phyloP scores from a whole-genome alignment of 30 jellyfish, hydroid and myxozoan genomes.

The Aurelia sp. region DNA sequence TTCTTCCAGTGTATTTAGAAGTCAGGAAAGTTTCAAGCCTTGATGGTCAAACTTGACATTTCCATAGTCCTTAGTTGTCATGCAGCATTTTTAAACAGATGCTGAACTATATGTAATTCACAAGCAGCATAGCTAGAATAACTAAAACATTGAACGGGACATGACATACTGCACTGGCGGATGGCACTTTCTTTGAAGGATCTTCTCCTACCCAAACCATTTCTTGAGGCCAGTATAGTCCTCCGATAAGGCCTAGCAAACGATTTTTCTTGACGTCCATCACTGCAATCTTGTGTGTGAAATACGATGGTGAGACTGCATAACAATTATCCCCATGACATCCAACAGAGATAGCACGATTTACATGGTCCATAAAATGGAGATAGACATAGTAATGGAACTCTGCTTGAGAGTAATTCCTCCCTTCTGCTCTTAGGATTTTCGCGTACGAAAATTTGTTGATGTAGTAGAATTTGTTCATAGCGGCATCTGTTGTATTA shows the following conservation, averaged over 20 bases:
- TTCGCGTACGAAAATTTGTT: background rate
- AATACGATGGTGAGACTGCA: background rate
- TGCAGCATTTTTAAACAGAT: no score
- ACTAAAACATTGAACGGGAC: no score
- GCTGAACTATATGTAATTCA: no score
- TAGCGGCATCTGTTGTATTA: background rate
- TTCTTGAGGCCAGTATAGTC: background rate
- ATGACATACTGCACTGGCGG: no score
- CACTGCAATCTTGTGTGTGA: background rate
- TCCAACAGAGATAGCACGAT: background rate
- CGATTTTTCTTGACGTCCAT: background rate
- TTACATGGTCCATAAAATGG: background rate
- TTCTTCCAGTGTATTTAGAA: no score
- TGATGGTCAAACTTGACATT: no score
- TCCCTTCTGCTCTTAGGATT: background rate
- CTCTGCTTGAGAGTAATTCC: background rate
- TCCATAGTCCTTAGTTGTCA: no score
- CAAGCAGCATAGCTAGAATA: no score
- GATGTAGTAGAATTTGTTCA: background rate
- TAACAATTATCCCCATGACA: background rate
- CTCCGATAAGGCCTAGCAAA: background rate
- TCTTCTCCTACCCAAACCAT: constrained; percentile 1
- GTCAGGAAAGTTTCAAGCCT: no score
- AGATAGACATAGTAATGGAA: background rate
- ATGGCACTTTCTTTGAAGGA: background rate